phyloP scores from a whole-genome alignment of 2,113 vertebrate species.

The Paramisgurnus dabryanus region DNA sequence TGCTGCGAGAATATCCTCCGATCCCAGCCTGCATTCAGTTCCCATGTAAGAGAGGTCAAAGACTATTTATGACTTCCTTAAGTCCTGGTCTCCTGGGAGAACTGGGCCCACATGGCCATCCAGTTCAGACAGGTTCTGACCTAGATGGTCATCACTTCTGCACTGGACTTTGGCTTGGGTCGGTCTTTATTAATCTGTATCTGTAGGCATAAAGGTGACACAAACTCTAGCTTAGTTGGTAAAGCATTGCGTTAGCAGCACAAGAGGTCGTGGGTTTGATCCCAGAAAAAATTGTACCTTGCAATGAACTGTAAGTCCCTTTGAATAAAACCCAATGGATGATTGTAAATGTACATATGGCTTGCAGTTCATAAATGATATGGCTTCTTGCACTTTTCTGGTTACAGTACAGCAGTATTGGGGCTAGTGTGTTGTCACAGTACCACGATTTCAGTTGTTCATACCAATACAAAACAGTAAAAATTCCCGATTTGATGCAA shows the following conservation, averaged over 20 bases:
- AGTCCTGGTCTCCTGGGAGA: slow-evolving; percentile 26
- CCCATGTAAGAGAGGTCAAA: slow-evolving; percentile 38
- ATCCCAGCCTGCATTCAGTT: slow-evolving; percentile 37
- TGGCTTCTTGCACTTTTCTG: neutral
- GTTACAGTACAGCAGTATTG: neutral
- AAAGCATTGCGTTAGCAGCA: no score
- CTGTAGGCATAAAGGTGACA: neutral
- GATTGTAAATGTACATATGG: no score
- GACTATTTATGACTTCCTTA: slow-evolving; percentile 38
- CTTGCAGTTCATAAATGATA: no score
- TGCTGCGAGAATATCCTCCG: slow-evolving; percentile 23
- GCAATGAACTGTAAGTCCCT: no score
- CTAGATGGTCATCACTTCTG: slow-evolving; percentile 7
- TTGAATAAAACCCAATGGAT: no score
- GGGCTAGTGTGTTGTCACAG: no score
- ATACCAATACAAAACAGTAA: no score
- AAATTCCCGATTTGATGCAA: no score
- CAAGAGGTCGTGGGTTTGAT: no score
- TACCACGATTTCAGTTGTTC: no score
- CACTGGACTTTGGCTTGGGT: neutral
- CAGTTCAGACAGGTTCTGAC: slow-evolving; percentile 37
- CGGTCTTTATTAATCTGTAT: neutral
- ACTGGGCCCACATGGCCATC: neutral
- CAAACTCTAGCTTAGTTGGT: neutral
- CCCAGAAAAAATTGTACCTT: no score